These are phyloP conservation scores for Trachelus stipa DNA, from an alignment of 2,888 invertebrate genomes.

Conservation along the genomic window DNA sequence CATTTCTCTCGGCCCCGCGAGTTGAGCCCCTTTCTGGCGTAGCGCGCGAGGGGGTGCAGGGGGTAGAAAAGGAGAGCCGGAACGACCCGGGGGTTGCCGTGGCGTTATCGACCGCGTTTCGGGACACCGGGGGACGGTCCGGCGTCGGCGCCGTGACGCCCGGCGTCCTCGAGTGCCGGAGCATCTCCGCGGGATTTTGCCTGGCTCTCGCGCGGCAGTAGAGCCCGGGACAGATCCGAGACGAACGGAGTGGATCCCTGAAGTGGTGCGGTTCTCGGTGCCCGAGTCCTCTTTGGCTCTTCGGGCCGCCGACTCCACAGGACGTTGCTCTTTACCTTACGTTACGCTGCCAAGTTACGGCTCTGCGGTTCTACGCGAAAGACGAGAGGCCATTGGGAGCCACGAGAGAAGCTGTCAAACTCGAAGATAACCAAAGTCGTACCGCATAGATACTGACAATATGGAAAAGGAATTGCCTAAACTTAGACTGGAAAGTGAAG, in stretches of 20 bases:
- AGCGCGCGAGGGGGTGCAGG: constrained; percentile 13
- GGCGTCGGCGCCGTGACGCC: constrained; percentile 33
- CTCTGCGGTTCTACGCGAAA: no score
- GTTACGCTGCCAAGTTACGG: no score
- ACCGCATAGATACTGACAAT: no score
- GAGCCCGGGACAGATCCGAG: constrained; percentile 51
- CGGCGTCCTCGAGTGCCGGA: constrained; percentile 42
- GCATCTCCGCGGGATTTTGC: constrained; percentile 44
- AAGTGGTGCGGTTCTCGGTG: constrained; percentile 20
- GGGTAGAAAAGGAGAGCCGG: constrained; percentile 39
- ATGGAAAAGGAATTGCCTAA: no score
- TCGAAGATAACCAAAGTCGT: no score
- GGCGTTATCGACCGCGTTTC: constrained; percentile 54
- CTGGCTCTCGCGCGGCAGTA: constrained; percentile 48
- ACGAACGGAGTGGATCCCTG: constrained; percentile 12
- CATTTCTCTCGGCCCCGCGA: no score
- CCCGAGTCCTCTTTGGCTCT: constrained; percentile 17
- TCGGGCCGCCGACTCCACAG: background rate
- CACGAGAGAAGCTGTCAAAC: no score
- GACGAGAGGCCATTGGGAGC: no score
- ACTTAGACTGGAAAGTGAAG: no score
- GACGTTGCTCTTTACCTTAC: no score
- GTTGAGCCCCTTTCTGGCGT: no score
- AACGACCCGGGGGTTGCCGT: constrained; percentile 59
- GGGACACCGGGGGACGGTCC: constrained; percentile 23